A percentile compares a stretch with the other conserved stretches of the same genome.
These are phyloP conservation scores for Heterodera filipjevi DNA, from an alignment of 2,888 invertebrate genomes.

Conservation along the genomic window DNA sequence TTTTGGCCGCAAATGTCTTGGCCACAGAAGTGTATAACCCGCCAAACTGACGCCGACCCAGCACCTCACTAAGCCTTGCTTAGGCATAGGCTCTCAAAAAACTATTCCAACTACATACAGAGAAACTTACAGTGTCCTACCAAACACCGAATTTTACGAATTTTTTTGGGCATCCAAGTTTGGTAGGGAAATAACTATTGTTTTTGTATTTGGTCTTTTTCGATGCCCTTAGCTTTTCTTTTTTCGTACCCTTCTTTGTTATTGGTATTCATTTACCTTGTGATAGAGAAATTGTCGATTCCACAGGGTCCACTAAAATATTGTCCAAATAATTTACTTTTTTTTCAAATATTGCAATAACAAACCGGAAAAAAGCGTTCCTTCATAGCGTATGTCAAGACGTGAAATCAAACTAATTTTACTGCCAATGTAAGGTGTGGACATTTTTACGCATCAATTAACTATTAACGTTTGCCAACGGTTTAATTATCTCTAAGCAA, in stretches of 20 bases:
- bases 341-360: not conserved
- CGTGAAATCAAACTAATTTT: conserved; percentile 99
- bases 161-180: too few species aligned
- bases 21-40: too few species aligned
- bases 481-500: too few species aligned
- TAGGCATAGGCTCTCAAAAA: too few species aligned
- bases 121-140: too few species aligned
- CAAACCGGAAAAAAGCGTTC: conserved; percentile 79
- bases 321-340: not conserved
- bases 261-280: conserved; percentile 79
- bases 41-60: too few species aligned
- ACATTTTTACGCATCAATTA: not conserved
- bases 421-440: conserved; percentile 88
- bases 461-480: not conserved
- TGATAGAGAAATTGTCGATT: conserved; percentile 98
- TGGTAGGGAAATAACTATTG: too few species aligned
- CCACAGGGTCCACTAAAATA: conserved; percentile 90
- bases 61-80: too few species aligned
- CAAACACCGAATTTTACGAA: too few species aligned
- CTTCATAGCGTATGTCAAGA: conserved; percentile 98
- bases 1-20: too few species aligned
- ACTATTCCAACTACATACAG: too few species aligned
- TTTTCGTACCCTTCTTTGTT: too few species aligned
- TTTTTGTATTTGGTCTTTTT: not conserved
- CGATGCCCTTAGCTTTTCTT: not conserved